Base-by-base conservation (phyloP, 2,888 invertebrate genomes). In the Drosophila dives region DNA sequence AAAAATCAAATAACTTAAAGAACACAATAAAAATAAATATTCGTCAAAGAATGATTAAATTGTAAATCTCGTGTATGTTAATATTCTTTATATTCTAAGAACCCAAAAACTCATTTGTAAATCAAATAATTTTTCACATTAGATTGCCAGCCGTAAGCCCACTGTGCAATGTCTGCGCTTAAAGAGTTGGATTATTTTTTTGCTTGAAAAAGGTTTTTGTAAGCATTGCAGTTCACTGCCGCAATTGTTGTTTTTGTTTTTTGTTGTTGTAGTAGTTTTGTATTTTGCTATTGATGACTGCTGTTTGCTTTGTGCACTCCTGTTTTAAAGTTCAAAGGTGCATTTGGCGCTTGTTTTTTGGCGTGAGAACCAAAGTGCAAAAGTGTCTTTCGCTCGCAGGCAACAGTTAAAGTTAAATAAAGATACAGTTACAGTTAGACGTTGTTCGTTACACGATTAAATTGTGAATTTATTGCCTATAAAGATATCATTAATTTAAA, bases 241-340 rank as follows among this genome's bases (percentile, higher is more conserved):
- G 76, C 65, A 33, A 67, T 50, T 36, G 34, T 34, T 64, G 55
- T 29, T 56, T 60, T 51, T 45, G 33, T 45, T 61, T 36, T 8
- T 20, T 33, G 11, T 38, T 59, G 17, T 63, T 36, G 20, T 34
- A 2, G 45, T 8, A 23, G 45, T 42, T 26, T 40, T 68, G 64
- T 42, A 63, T 33, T 63, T 69, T 77, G 64, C 67, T 64, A 80
- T 83, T 86, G 90, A 80, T 88, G 81, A 81, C 81, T 90, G 88
- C 75, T 90, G 88, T 83, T 90, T 88, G 88, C 80, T 77, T 77
- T 83, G 79, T 83, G 84, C 86, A 85, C 85, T 85, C 85, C 90
- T 72, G 88, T 75, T 83, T 89, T 85, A 86, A 86, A 86, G 90
- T 90, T 86, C 85, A 86, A 90, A 86, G 85, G 88, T 86, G 75